A percentile compares a stretch with the other conserved stretches of the same genome.
Evolutionary conservation across 2,888 invertebrate species (phyloP).

Genomic region (Scaptomyza tumidula): DNA sequence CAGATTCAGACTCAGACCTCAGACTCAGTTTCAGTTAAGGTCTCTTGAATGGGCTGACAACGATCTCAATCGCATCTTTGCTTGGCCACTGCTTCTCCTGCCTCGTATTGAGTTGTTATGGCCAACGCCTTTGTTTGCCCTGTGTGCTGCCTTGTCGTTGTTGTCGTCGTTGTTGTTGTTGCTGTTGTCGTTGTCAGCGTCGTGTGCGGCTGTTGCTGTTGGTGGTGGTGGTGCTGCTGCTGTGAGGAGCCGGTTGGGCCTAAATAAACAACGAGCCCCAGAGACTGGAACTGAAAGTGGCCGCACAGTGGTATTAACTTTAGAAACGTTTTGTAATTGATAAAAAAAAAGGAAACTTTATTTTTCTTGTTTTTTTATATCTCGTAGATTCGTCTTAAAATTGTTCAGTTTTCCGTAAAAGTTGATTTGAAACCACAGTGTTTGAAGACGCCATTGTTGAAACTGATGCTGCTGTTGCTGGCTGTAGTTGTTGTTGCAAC

Average conservation of each 20-base stretch:
- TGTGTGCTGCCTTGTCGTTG: conserved; percentile 35
- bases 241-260: conserved; percentile 70
- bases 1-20: conserved; percentile 1
- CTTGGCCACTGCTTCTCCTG: conserved; percentile 24
- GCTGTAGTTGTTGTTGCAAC: conserved; percentile 32
- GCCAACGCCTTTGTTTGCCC: conserved; percentile 78
- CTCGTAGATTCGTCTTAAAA: no score
- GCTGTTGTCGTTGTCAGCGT: conserved; percentile 52
- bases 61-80: conserved; percentile 53
- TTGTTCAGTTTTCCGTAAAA: no score
- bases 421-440: conserved; percentile 27
- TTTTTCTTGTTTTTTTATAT: background rate
- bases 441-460: conserved; percentile 50
- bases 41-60: conserved; percentile 48
- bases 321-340: background rate
- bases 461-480: conserved; percentile 26
- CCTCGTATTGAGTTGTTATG: conserved; percentile 75
- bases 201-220: conserved; percentile 68
- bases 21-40: conserved; percentile 4
- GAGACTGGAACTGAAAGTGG: conserved; percentile 48
- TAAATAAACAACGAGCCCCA: conserved; percentile 67
- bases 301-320: conserved; percentile 41
- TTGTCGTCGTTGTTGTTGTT: conserved; percentile 22
- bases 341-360: background rate
- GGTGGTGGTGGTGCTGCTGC: conserved; percentile 39